Evolutionary conservation across 2,113 vertebrate genomes (phyloP).

Genomic region (Montifringilla adamsi): DNA sequence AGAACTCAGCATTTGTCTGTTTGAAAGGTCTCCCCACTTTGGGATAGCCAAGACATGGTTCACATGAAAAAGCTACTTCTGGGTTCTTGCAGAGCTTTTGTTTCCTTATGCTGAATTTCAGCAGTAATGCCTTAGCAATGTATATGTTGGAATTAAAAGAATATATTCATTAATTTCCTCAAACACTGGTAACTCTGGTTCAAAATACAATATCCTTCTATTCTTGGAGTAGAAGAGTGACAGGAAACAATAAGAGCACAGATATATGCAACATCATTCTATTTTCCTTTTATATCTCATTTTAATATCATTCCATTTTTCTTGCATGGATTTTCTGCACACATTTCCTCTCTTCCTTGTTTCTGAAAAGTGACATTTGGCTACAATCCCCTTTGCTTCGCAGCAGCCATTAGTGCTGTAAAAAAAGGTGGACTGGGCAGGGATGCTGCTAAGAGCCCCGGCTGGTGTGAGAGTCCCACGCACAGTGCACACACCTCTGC

Average conservation of each 20-base stretch:
- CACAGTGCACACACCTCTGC: fast-evolving
- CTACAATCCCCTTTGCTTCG: not conserved
- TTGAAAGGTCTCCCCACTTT: not conserved
- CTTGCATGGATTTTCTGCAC: not conserved
- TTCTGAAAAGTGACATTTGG: not conserved
- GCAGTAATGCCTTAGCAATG: not conserved
- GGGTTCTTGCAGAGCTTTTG: not conserved
- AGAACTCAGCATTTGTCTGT: not conserved
- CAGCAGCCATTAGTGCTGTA: not conserved
- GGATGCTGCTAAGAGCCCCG: not conserved
- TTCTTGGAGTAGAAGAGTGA: not conserved
- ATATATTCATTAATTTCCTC: not conserved
- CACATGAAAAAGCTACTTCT: not conserved
- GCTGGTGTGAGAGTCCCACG: fast-evolving
- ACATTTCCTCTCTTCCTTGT: not conserved
- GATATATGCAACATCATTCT: not conserved
- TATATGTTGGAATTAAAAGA: not conserved
- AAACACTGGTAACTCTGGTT: not conserved
- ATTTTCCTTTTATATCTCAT: not conserved
- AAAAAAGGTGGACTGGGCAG: not conserved
- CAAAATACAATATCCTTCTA: not conserved
- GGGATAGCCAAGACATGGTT: not conserved
- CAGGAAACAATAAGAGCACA: not conserved
- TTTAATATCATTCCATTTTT: not conserved
- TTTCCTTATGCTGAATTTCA: not conserved